A percentile compares a stretch with the other conserved stretches of the same genome.
These are phyloP conservation scores for Muscicapa adusta DNA, from an alignment of 2,113 vertebrate species.

Conservation along the genomic window DNA sequence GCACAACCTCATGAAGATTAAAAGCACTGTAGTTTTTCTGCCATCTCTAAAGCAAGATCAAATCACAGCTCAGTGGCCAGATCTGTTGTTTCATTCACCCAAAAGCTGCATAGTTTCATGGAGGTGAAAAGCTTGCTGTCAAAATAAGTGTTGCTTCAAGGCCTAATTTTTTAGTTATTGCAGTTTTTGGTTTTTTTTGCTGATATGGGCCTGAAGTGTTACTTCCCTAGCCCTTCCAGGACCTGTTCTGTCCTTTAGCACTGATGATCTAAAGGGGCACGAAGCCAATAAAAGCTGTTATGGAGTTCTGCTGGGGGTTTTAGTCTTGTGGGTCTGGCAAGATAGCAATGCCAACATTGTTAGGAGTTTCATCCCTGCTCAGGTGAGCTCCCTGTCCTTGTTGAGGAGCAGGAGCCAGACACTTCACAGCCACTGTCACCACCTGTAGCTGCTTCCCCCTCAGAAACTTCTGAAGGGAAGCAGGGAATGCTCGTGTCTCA, in stretches of 20 bases:
- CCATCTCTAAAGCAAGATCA: not conserved
- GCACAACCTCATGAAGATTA: not conserved
- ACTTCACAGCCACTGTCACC: not conserved
- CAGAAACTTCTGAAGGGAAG: not conserved
- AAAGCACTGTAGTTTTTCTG: not conserved
- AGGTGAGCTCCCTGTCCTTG: not conserved
- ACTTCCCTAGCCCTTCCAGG: not conserved
- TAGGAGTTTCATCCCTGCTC: not conserved
- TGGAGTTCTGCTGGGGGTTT: not conserved
- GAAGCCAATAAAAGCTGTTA: not conserved
- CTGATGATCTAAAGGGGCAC: not conserved
- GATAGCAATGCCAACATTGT: not conserved
- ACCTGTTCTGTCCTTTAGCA: not conserved
- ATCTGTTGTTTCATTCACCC: fast-evolving
- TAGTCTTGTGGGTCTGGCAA: not conserved
- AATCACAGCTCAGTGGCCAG: not conserved
- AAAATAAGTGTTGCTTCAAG: not conserved
- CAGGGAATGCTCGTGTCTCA: fast-evolving
- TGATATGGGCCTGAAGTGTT: not conserved
- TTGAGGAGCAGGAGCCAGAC: not conserved
- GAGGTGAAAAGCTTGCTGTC: not conserved
- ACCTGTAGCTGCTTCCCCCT: not conserved
- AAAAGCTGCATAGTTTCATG: not conserved
- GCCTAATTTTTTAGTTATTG: not conserved
- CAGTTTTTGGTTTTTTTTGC: not conserved